A percentile compares a stretch with the other conserved stretches of the same genome.
Evolutionary conservation across 2,888 invertebrate species (phyloP).

Genomic region (Heliconius ethilla): DNA sequence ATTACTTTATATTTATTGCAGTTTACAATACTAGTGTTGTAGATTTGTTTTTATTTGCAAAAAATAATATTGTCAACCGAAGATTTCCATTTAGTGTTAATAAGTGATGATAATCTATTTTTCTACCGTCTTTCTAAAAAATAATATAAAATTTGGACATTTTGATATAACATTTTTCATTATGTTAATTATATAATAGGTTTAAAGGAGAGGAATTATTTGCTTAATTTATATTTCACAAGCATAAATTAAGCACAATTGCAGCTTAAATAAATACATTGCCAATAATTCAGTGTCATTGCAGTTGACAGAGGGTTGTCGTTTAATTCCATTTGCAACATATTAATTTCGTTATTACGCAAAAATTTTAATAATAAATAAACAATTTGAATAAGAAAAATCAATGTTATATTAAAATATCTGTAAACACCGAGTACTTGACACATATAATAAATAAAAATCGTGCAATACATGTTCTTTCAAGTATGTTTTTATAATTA

Average conservation of each 20-base stretch:
- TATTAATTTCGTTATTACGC: too few species aligned
- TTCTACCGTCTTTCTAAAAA: neutral
- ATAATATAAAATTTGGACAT: neutral
- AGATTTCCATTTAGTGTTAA: too few species aligned
- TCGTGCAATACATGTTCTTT: neutral
- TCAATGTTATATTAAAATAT: neutral
- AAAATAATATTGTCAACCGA: neutral
- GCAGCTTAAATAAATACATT: too few species aligned
- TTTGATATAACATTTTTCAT: neutral
- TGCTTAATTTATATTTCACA: too few species aligned
- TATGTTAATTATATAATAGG: neutral
- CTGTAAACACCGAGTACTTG: neutral
- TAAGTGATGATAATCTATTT: neutral
- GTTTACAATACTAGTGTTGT: neutral
- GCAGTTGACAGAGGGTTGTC: too few species aligned
- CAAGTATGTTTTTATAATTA: slow-evolving; percentile 12
- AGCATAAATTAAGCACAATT: too few species aligned
- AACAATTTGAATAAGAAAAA: neutral
- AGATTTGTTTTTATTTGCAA: neutral
- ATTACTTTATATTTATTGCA: slow-evolving; percentile 35
- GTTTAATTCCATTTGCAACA: too few species aligned
- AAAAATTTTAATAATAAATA: neutral
- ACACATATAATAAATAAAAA: neutral
- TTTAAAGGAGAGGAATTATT: neutral
- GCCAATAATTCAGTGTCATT: too few species aligned